A percentile compares a stretch with the other conserved stretches of the same genome.
These are phyloP conservation scores for Lasioglossum lativentre DNA, from an alignment of 2,888 invertebrate genomes.

Conservation along the genomic window DNA sequence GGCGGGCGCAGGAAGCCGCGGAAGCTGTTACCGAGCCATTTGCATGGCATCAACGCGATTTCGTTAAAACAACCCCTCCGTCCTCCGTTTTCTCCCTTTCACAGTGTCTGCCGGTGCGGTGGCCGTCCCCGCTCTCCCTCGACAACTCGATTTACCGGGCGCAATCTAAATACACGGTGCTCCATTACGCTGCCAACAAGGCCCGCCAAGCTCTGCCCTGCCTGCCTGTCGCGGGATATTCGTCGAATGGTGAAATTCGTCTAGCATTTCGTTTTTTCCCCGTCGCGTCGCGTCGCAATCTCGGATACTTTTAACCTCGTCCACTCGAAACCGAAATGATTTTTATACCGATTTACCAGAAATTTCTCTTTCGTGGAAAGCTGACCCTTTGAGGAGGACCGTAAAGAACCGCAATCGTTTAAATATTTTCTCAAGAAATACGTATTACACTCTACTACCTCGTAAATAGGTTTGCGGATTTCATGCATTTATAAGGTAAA, in stretches of 20 bases:
- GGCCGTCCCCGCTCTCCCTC: not conserved
- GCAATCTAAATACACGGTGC: conserved; percentile 73
- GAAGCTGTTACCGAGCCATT: conserved; percentile 84
- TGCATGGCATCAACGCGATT: conserved; percentile 82
- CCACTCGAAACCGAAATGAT: too few relatives aligned
- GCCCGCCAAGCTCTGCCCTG: conserved; percentile 33
- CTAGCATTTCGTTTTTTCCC: conserved; percentile 17
- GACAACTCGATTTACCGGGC: conserved; percentile 70
- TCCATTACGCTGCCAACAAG: conserved; percentile 55
- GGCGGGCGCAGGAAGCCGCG: conserved; percentile 73
- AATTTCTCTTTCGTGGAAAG: too few relatives aligned
- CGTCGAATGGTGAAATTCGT: conserved; percentile 40
- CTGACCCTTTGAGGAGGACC: too few relatives aligned
- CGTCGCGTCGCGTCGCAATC: not conserved
- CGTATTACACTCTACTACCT: too few relatives aligned
- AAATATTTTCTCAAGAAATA: too few relatives aligned
- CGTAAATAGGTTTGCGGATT: too few relatives aligned
- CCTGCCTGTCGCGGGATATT: conserved; percentile 41
- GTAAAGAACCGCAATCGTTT: too few relatives aligned
- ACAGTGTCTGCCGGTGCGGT: conserved; percentile 37
- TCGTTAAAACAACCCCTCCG: conserved; percentile 78
- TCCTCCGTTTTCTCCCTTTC: conserved; percentile 61
- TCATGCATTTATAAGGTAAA: too few relatives aligned
- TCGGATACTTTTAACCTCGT: not conserved
- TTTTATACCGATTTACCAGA: too few relatives aligned